These are phyloP conservation scores for Aurelia sp. DNA, from an alignment of 30 jellyfish, hydroid and myxozoan species.

Conservation along the genomic window DNA sequence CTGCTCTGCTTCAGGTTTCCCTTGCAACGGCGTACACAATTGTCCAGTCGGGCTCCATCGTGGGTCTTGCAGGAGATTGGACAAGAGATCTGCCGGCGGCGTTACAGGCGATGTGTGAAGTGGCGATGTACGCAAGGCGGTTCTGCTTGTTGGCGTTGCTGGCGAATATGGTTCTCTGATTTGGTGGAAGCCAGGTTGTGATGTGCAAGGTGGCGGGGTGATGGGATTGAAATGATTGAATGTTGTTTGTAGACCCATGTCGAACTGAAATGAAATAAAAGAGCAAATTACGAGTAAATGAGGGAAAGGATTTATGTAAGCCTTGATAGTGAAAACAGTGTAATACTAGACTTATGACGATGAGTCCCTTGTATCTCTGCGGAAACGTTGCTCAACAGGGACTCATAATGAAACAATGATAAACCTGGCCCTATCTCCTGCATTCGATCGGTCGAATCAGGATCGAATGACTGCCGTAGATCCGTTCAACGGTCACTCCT, in stretches of 20 bases:
- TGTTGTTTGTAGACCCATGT: conserved; percentile 45
- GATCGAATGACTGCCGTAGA: no score
- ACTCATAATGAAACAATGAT: no score
- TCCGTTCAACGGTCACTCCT: no score
- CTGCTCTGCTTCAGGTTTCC: conserved; percentile 21
- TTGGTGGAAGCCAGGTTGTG: background rate
- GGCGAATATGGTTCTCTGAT: conserved; percentile 30
- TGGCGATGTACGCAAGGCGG: conserved; percentile 22
- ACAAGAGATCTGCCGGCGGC: conserved; percentile 26
- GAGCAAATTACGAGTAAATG: no score
- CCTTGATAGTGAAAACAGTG: no score
- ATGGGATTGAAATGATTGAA: conserved; percentile 50
- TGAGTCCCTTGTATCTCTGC: no score
- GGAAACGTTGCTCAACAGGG: no score
- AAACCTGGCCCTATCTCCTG: no score
- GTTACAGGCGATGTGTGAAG: conserved; percentile 4
- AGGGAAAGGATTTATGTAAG: no score
- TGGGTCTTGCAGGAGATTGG: conserved; percentile 79
- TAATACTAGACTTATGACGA: no score
- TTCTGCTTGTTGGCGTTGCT: conserved; percentile 35
- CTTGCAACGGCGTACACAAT: conserved; percentile 37
- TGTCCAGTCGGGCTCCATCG: conserved; percentile 87
- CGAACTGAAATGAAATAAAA: conserved; percentile 22
- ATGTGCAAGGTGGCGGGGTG: conserved; percentile 49
- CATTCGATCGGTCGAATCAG: no score